These are phyloP conservation scores for Halcyon leucocephala DNA, from an alignment of 2,797 vertebrate genomes.

Conservation along the genomic window DNA sequence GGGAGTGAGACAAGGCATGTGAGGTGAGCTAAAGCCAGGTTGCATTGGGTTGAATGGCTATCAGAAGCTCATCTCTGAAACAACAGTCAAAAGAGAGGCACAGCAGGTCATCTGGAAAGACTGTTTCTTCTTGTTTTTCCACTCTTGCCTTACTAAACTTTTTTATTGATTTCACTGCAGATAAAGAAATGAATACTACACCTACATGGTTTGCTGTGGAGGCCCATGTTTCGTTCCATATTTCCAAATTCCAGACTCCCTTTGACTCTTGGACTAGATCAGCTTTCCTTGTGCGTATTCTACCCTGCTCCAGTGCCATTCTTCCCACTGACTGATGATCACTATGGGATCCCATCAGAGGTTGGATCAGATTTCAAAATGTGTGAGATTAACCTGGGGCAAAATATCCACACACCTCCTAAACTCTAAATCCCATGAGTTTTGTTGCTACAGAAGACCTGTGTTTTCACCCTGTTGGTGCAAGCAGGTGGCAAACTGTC, in stretches of 20 bases:
- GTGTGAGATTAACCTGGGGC: not conserved
- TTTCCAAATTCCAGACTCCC: not conserved
- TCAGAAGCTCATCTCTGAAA: constrained; percentile 16
- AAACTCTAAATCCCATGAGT: not conserved
- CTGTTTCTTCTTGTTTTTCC: constrained; percentile 44
- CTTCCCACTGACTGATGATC: not conserved
- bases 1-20: not conserved
- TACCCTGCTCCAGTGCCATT: not conserved
- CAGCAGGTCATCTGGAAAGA: constrained; percentile 11
- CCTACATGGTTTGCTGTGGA: not conserved
- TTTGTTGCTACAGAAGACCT: not conserved
- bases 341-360: rapidly evolving
- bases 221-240: not conserved
- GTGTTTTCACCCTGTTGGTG: not conserved
- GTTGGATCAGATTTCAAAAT: not conserved
- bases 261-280: not conserved
- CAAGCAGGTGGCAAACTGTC: not conserved
- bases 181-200: not conserved
- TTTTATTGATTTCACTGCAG: constrained; percentile 35
- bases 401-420: not conserved
- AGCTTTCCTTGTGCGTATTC: not conserved
- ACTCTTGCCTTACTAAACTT: constrained; percentile 2
- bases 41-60: not conserved
- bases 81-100: not conserved
- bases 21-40: not conserved